phyloP scores from a whole-genome alignment of 2,113 vertebrate genomes.

The rat (Rattus norvegicus) region GRCr8 NC_086027.1:53166501-53167000 shows the following conservation, averaged over 20 bases:
- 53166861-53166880: background rate
- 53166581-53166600: too few species aligned
- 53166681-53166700: background rate
- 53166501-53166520: rapidly evolving
- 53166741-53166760: background rate
- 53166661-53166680: background rate
- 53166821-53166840: background rate
- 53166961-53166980: background rate
- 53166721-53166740: background rate
- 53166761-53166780: background rate
- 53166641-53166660: too few species aligned
- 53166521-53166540: rapidly evolving
- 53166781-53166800: background rate
- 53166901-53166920: background rate
- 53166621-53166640: rapidly evolving
- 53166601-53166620: background rate
- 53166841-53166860: rapidly evolving
- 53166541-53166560: background rate
- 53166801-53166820: background rate
- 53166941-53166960: background rate
- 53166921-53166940: background rate
- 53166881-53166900: background rate
- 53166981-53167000: background rate
- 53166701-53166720: background rate
- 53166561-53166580: background rate